Evolutionary conservation across 2,797 vertebrate species (phyloP).

Genomic region (Anabacerthia variegaticeps): DNA sequence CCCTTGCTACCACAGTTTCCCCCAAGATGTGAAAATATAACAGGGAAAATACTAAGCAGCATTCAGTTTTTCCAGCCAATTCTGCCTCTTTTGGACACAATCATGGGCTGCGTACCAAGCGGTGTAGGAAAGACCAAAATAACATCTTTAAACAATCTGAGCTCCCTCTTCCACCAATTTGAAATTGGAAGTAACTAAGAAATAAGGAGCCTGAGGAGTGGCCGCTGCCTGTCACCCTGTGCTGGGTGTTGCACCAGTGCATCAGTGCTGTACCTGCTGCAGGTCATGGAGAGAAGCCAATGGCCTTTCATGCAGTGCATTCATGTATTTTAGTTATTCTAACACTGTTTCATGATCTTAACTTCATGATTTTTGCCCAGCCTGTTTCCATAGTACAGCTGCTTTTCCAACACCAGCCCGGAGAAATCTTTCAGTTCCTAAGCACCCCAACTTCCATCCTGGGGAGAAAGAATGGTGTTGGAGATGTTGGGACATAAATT

Average conservation of each 20-base stretch:
- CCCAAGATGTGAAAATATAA: slow-evolving; percentile 21
- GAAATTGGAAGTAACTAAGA: slow-evolving; percentile 9
- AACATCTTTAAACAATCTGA: slow-evolving; percentile 36
- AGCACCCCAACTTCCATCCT: neutral
- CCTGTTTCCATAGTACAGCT: neutral
- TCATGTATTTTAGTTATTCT: neutral
- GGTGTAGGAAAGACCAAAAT: slow-evolving; percentile 1
- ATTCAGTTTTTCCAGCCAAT: slow-evolving; percentile 35
- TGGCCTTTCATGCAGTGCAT: neutral
- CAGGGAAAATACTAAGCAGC: slow-evolving; percentile 44
- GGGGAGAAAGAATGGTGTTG: neutral
- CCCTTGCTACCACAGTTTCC: slow-evolving; percentile 6
- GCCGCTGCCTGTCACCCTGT: neutral
- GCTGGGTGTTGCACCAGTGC: neutral
- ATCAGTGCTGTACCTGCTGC: neutral
- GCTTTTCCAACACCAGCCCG: neutral
- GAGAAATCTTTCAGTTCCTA: neutral
- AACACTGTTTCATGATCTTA: neutral
- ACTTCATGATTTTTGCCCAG: neutral
- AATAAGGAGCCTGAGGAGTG: neutral
- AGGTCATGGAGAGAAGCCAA: neutral
- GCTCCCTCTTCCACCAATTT: neutral
- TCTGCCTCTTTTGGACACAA: slow-evolving; percentile 37
- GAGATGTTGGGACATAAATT: neutral
- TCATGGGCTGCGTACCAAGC: neutral